phyloP scores from a whole-genome alignment of 1,140 invertebrate species.

The Monochamus saltuarius region DNA sequence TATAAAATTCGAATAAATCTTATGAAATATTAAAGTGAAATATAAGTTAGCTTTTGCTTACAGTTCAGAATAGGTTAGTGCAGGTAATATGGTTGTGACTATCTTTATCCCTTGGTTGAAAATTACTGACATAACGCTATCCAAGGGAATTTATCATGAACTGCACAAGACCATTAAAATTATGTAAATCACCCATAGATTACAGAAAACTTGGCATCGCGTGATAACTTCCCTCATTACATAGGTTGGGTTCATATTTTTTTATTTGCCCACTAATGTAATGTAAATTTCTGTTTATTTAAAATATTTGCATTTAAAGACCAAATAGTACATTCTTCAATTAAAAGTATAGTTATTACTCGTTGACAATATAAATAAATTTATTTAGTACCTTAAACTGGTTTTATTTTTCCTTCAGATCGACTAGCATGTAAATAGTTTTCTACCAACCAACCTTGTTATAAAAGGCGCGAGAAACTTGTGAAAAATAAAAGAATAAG shows the following conservation, averaged over 20 bases:
- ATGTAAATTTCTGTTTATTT: slow-evolving; percentile 10
- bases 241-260: slow-evolving; percentile 7
- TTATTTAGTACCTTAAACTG: slow-evolving; percentile 30
- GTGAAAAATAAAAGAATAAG: no score
- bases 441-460: no score
- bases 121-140: slow-evolving; percentile 3
- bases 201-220: no score
- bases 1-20: slow-evolving; percentile 25
- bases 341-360: slow-evolving; percentile 32
- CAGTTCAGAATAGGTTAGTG: slow-evolving; percentile 21
- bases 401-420: neutral
- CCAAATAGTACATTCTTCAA: slow-evolving; percentile 29
- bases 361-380: slow-evolving; percentile 38
- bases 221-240: neutral
- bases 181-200: no score
- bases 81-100: slow-evolving; percentile 19
- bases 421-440: no score
- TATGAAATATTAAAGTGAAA: slow-evolving; percentile 22
- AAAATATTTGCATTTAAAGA: slow-evolving; percentile 25
- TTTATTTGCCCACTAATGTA: no score
- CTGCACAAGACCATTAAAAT: no score
- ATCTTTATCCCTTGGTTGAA: slow-evolving; percentile 13
- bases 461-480: no score
- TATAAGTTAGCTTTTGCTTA: slow-evolving; percentile 26
- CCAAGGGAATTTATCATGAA: neutral